Percentiles rank a stretch among this genome's conserved stretches.
These are phyloP conservation scores for Lochmaea crataegi DNA, from an alignment of 2,888 invertebrate species.

Conservation along the genomic window DNA sequence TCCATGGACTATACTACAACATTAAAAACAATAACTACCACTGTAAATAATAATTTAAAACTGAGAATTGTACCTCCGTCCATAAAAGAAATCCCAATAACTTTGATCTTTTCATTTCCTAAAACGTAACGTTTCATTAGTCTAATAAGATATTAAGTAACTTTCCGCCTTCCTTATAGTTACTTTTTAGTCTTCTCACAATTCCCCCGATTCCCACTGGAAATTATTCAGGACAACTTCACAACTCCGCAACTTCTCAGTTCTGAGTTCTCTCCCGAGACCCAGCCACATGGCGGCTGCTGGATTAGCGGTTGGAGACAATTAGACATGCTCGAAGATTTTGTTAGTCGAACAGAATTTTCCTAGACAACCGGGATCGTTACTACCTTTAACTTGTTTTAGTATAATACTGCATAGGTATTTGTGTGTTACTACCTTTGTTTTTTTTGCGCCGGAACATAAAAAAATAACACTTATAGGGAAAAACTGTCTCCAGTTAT, in stretches of 20 bases:
- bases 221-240: slow-evolving; percentile 40
- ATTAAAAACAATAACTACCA: too few species aligned
- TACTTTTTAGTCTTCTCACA: slow-evolving; percentile 6
- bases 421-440: too few species aligned
- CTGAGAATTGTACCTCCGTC: neutral
- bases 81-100: neutral
- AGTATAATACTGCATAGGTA: too few species aligned
- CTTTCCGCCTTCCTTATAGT: neutral
- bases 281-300: slow-evolving; percentile 30
- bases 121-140: slow-evolving; percentile 4
- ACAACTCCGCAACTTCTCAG: slow-evolving; percentile 39
- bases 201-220: slow-evolving; percentile 31
- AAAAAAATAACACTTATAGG: too few species aligned
- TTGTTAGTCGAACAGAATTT: slow-evolving; percentile 8
- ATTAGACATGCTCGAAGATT: slow-evolving; percentile 40
- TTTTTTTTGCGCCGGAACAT: too few species aligned
- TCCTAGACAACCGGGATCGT: neutral
- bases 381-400: neutral
- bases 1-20: too few species aligned
- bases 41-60: too few species aligned
- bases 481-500: too few species aligned
- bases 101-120: neutral
- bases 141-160: neutral
- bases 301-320: slow-evolving; percentile 43
- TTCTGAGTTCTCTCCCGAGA: slow-evolving; percentile 40